These are phyloP conservation scores for Tribolium madens DNA, from an alignment of 1,140 invertebrate species.

Conservation along the genomic window DNA sequence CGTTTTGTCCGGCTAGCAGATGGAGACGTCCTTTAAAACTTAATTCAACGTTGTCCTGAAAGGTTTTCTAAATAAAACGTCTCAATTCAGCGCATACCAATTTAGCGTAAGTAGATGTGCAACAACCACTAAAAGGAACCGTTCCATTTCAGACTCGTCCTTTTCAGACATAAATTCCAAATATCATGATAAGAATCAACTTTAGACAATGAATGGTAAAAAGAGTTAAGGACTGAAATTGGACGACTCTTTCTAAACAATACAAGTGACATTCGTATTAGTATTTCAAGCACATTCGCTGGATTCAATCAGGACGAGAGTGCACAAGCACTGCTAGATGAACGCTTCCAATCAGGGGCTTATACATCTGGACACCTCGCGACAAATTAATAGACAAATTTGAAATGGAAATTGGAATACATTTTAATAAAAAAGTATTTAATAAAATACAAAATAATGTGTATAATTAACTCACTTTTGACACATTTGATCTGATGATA, in stretches of 20 bases:
- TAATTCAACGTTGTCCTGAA: slow-evolving; percentile 39
- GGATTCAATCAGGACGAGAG: slow-evolving; percentile 29
- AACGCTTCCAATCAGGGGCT: not conserved
- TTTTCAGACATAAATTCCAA: slow-evolving; percentile 22
- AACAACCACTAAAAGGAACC: slow-evolving; percentile 17
- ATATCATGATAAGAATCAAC: slow-evolving; percentile 23
- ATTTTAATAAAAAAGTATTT: no score
- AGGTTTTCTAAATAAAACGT: slow-evolving; percentile 48
- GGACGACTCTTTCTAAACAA: slow-evolving; percentile 26
- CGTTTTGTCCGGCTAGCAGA: not conserved
- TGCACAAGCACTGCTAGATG: slow-evolving; percentile 12
- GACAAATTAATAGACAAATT: not conserved
- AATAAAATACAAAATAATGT: no score
- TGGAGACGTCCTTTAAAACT: slow-evolving; percentile 4
- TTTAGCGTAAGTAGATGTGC: slow-evolving; percentile 42
- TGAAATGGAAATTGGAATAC: not conserved
- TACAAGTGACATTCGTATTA: slow-evolving; percentile 1
- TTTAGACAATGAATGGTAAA: slow-evolving; percentile 10
- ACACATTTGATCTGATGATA: no score
- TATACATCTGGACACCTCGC: not conserved
- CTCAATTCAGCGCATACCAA: slow-evolving; percentile 46
- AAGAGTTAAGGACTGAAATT: slow-evolving; percentile 23
- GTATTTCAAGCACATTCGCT: slow-evolving; percentile 5
- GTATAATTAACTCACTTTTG: no score
- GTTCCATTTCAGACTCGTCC: slow-evolving; percentile 19